Percentiles rank a stretch among this genome's conserved stretches.
These are phyloP conservation scores for Drosophila ustulata DNA, from an alignment of 2,888 invertebrate species.

Conservation along the genomic window DNA sequence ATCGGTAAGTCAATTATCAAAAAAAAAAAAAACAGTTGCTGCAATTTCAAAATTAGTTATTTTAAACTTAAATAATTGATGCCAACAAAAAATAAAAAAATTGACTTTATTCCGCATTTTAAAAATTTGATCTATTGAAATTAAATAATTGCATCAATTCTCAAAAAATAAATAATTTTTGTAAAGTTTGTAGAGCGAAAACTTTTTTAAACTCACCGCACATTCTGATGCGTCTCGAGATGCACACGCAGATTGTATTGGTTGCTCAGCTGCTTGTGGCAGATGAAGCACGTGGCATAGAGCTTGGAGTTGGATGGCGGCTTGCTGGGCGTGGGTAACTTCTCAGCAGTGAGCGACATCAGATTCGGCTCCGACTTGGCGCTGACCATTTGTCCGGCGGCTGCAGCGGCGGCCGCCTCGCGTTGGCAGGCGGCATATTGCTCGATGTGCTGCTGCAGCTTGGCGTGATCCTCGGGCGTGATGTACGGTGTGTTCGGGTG, in stretches of 20 bases:
- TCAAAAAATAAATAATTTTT: no score
- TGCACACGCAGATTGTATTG: conserved; percentile 96
- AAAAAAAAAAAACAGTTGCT: no score
- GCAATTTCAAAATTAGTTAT: no score
- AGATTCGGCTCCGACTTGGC: conserved; percentile 70
- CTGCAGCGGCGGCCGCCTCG: conserved; percentile 59
- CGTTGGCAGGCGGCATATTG: conserved; percentile 78
- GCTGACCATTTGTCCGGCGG: conserved; percentile 56
- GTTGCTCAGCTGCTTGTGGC: conserved; percentile 95
- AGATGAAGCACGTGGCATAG: conserved; percentile 92
- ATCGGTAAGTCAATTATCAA: no score
- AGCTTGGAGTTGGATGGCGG: conserved; percentile 86
- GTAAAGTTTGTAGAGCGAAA: no score
- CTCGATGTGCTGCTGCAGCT: conserved; percentile 76
- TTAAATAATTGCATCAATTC: no score
- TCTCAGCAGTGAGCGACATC: conserved; percentile 61
- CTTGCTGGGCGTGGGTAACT: conserved; percentile 69
- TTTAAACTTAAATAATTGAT: no score
- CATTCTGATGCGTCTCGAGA: conserved; percentile 95
- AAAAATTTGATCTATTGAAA: no score
- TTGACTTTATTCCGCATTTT: no score
- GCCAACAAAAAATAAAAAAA: no score
- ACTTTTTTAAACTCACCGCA: conserved; percentile 84
- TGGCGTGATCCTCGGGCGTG: conserved; percentile 74
- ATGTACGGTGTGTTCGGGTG: conserved; percentile 63